A percentile compares a stretch with the other conserved stretches of the same genome.
Evolutionary conservation across 1,140 invertebrate genomes (phyloP).

Genomic region (Archivesica marissinica): DNA sequence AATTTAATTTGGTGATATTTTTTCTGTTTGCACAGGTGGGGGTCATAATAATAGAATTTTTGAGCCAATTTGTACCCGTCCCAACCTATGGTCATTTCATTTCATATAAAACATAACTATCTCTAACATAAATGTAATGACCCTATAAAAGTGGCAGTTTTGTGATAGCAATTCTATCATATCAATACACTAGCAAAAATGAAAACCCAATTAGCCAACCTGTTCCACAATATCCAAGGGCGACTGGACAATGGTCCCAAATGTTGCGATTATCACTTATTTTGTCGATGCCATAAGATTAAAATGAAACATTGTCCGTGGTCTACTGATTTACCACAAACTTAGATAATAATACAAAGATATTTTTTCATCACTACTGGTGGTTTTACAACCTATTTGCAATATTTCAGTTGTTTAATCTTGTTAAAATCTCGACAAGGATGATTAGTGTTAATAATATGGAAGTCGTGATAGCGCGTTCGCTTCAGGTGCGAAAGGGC

Average conservation of each 20-base stretch:
- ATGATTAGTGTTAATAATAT: no score
- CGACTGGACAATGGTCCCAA: not conserved
- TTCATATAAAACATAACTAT: not conserved
- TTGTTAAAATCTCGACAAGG: no score
- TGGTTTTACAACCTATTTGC: no score
- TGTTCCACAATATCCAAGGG: not conserved
- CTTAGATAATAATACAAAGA: no score
- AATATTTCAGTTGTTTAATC: no score
- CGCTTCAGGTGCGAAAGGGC: no score
- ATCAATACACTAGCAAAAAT: constrained; percentile 7
- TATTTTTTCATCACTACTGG: no score
- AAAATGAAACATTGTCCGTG: not conserved
- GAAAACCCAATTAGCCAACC: constrained; percentile 28
- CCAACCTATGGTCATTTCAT: not conserved
- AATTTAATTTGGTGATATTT: constrained; percentile 28
- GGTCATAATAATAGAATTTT: not conserved
- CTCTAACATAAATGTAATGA: constrained; percentile 8
- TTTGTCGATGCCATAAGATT: not conserved
- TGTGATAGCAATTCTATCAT: constrained; percentile 35
- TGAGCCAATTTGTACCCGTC: not conserved
- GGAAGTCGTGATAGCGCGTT: no score
- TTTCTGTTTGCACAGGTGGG: constrained; percentile 42
- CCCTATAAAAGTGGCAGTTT: constrained; percentile 28
- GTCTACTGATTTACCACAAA: not conserved
- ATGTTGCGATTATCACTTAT: constrained; percentile 22